These are phyloP conservation scores for Panzeria rudis DNA, from an alignment of 2,888 invertebrate species.

Conservation along the genomic window DNA sequence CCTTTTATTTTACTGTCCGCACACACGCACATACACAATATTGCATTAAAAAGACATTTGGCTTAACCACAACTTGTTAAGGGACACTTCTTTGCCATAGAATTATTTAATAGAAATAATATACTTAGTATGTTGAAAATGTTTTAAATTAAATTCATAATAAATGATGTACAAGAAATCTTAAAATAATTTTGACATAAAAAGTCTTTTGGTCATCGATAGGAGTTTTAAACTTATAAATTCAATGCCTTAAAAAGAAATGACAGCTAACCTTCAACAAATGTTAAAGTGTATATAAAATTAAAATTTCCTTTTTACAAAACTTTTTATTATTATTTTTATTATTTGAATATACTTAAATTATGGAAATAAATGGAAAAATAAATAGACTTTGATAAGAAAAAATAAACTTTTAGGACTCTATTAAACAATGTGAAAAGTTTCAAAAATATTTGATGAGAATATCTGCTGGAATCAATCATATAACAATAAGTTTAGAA, in stretches of 20 bases:
- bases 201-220: not conserved
- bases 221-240: not conserved
- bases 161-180: not conserved
- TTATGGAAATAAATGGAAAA: no score
- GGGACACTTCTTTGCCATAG: not conserved
- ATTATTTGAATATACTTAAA: not conserved
- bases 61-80: conserved; percentile 1
- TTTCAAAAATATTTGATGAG: no score
- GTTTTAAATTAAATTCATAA: not conserved
- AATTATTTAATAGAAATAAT: not conserved
- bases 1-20: not conserved
- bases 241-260: not conserved
- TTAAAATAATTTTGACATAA: not conserved
- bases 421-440: no score
- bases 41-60: conserved; percentile 21
- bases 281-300: not conserved
- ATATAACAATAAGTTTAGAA: no score
- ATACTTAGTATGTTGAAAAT: not conserved
- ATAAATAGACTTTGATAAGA: not conserved
- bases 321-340: not conserved
- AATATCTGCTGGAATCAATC: no score
- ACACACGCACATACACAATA: not conserved
- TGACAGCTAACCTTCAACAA: not conserved
- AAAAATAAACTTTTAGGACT: not conserved
- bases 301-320: not conserved